Percentiles rank a stretch among this genome's conserved stretches.
These are phyloP conservation scores for Philotrypesis tridentata DNA, from an alignment of 1,140 invertebrate species.

Conservation along the genomic window DNA sequence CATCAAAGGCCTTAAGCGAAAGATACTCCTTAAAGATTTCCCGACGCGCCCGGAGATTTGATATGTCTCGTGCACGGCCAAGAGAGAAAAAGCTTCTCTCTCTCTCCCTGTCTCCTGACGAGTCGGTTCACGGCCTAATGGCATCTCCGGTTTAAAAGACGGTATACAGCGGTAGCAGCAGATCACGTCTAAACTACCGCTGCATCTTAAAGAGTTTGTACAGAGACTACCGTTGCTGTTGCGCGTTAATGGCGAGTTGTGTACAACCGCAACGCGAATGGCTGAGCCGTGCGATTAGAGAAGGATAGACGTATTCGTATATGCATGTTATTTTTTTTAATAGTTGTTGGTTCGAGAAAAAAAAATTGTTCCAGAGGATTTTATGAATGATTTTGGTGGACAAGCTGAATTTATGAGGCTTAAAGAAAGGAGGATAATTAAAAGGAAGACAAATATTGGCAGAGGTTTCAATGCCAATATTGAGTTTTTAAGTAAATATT, in stretches of 20 bases:
- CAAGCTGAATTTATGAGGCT: no score
- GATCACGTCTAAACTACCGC: not conserved
- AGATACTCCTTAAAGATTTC: not conserved
- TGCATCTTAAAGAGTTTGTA: slow-evolving; percentile 27
- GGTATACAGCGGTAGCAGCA: not conserved
- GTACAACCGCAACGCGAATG: not conserved
- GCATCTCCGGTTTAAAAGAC: not conserved
- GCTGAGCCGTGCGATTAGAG: not conserved
- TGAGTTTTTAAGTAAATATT: not conserved
- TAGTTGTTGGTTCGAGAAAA: not conserved
- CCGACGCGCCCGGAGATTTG: slow-evolving; percentile 4
- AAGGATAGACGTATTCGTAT: not conserved
- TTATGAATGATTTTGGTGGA: not conserved
- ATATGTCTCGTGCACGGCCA: not conserved
- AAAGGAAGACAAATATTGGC: not conserved
- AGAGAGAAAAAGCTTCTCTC: slow-evolving; percentile 17
- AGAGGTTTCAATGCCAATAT: not conserved
- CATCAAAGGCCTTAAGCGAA: not conserved
- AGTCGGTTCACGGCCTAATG: not conserved
- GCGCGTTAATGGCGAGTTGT: slow-evolving; percentile 19
- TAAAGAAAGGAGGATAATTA: not conserved
- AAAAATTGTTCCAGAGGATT: not conserved
- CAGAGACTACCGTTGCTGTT: not conserved
- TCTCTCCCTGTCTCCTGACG: not conserved
- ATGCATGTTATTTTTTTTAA: not conserved